Evolutionary conservation across 2,888 invertebrate species (phyloP).

Genomic region (Poecilus cupreus): DNA sequence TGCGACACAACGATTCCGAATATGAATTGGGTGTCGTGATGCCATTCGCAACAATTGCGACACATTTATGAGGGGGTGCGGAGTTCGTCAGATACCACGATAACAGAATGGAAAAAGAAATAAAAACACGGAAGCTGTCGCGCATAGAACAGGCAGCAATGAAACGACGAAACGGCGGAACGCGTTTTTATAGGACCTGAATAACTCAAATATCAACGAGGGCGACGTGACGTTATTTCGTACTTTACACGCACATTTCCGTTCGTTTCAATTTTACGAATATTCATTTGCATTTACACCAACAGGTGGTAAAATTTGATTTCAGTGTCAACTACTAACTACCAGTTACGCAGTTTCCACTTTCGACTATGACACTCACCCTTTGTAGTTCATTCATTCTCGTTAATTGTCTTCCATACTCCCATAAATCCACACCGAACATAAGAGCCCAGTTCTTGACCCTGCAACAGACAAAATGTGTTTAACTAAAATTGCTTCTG

Average conservation of each 20-base stretch:
- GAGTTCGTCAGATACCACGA: slow-evolving; percentile 4
- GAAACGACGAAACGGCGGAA: background rate
- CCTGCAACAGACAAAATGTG: slow-evolving; percentile 76
- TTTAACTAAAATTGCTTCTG: no score
- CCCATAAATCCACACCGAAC: slow-evolving; percentile 93
- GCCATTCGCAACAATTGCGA: slow-evolving; percentile 4
- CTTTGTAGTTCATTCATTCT: slow-evolving; percentile 92
- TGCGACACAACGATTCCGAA: slow-evolving; percentile 25
- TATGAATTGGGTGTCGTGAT: slow-evolving; percentile 43
- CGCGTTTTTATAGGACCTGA: background rate
- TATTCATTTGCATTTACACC: slow-evolving; percentile 45
- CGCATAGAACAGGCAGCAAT: slow-evolving; percentile 2
- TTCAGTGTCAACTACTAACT: slow-evolving; percentile 11
- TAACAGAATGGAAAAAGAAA: slow-evolving; percentile 6
- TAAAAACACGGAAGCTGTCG: slow-evolving; percentile 6
- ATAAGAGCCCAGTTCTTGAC: slow-evolving; percentile 94
- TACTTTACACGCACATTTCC: slow-evolving; percentile 40
- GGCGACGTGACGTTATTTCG: slow-evolving; percentile 2
- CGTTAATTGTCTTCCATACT: slow-evolving; percentile 89
- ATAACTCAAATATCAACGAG: no score
- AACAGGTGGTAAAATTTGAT: slow-evolving; percentile 39
- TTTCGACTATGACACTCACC: slow-evolving; percentile 77
- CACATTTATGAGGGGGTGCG: background rate
- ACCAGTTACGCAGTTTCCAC: slow-evolving; percentile 47
- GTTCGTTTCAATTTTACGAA: slow-evolving; percentile 36